These are phyloP conservation scores for Alligator sinensis DNA, from an alignment of 2,113 vertebrate genomes.

Conservation along the genomic window DNA sequence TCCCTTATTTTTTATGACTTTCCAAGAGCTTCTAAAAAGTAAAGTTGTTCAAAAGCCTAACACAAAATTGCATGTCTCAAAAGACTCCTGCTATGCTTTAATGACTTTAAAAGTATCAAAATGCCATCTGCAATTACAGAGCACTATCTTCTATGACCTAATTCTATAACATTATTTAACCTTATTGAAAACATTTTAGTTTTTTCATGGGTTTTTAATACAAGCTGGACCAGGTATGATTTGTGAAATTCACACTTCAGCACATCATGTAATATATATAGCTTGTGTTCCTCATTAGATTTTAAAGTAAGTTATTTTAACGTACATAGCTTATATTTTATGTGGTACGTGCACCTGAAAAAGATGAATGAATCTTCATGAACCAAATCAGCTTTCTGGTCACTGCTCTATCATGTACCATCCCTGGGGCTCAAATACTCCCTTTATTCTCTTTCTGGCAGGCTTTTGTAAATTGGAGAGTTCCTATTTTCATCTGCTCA, in stretches of 20 bases:
- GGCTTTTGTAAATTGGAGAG: constrained; percentile 64
- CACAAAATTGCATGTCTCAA: constrained; percentile 56
- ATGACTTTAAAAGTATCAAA: constrained; percentile 65
- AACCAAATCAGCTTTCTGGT: constrained; percentile 61
- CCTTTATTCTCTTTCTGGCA: constrained; percentile 55
- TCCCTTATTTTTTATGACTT: constrained; percentile 43
- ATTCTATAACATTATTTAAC: constrained; percentile 35
- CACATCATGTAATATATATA: neutral
- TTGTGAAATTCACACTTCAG: neutral
- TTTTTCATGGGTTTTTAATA: neutral
- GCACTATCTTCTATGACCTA: constrained; percentile 39
- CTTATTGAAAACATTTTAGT: constrained; percentile 7
- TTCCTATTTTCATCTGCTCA: constrained; percentile 59
- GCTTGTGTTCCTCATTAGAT: constrained; percentile 14
- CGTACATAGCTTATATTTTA: neutral
- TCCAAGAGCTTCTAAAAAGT: constrained; percentile 51
- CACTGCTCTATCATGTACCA: constrained; percentile 33
- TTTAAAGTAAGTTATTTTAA: constrained; percentile 43
- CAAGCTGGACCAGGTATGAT: neutral
- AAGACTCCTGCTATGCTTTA: constrained; percentile 71
- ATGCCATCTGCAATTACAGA: constrained; percentile 52
- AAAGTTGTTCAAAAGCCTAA: constrained; percentile 58
- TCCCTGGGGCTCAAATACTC: constrained; percentile 7
- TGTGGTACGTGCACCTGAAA: neutral
- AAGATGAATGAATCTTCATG: neutral